Base-by-base conservation (phyloP, 2,888 invertebrate genomes). In the Caenorhabditis macrosperma region DNA sequence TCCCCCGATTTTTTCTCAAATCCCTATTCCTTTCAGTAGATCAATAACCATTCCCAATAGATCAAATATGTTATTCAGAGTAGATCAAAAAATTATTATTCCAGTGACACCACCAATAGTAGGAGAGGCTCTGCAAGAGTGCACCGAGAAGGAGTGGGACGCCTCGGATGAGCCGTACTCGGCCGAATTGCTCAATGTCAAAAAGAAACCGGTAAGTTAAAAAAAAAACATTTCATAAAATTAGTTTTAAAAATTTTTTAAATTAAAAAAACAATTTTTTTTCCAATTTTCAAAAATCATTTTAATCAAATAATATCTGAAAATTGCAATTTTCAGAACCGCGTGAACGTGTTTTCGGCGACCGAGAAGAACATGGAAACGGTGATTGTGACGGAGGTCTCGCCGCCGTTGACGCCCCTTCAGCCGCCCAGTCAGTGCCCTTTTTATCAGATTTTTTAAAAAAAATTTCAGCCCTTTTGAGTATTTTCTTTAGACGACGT, bases 101-200 rank as follows among this genome's bases (percentile, higher is more conserved):
- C 6, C 38, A 38, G 38, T 38, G 15, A 33, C 38, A 12, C 38
- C 38, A 3, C 38, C 38, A 5, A 12, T 38, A 10, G 15, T 38
- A 7, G 85, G 84, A 38, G 84, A 85, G 50, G 71, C 76, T 10
- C 72, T 85, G 26, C 69, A 77, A 46, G 44, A 63, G n/a, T 85
- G 81, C 52, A 63, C 83, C 33, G 84, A 84, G 17, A 60, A 54
- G 12, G 85, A 85, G 44, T 85, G 85, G 85, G 78, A 83, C 35
- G 60, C 69, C 17, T 82, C 81, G 20, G 84, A 84, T 48, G 82
- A 77, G 15, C 84, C 85, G n/a, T 85, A 84, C 71, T 79, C 84
- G 30, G 76, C 84, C 15, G 84, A 82, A 30, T 44, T 85, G 26
- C 76, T 85, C 54, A 84, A 85, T 67, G 79, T 85, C 17, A 85